Evolutionary conservation across 2,113 vertebrate genomes (phyloP), one percentile per base, ranked within the genome.

Genomic region (Nyctereutes procyonoides): DNA sequence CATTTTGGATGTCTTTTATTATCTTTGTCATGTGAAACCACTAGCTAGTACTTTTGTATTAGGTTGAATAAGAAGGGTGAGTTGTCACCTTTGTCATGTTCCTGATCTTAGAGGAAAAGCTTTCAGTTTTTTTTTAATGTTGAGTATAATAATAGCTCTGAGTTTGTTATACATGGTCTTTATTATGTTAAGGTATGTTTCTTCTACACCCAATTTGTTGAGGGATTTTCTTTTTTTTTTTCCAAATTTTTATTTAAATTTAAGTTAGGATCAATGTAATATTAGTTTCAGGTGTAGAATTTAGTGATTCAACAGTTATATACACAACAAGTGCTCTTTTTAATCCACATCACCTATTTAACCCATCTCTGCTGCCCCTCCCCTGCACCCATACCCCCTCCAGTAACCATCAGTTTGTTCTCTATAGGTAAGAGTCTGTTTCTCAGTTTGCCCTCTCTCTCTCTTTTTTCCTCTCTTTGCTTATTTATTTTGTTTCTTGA

Each of bases 341-440:
- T 35, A 71, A 35, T 71, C 69, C n/a, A n/a, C 19, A 71, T 71
- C n/a, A 71, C n/a, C n/a, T 71, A 20, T 35, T 35, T 71, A 35
- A 22, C 69, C 19, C n/a, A 35, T 35, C n/a, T 67, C 30, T n/a
- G 65, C 30, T 67, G 30, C 30, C 30, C 3, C 30, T 30, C 30
- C 7, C 30, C 2, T 15, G 7, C 30, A 17, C n/a, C 17, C n/a
- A 35, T 4, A 0, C 20, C 4, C 4, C 69, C n/a, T 38, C n/a
- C n/a, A 20, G 69, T 35, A 35, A 71, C n/a, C n/a, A 20, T 35
- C 17, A 69, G 69, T 71, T 71, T 71, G 17, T 35, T 71, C 63
- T 71, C 62, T 65, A 65, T 65, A 30, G 4, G 28, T 30, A 65
- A 30, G 62, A 65, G 9, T 71, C 60, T 28, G 60, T 62, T 35